A percentile compares a stretch with the other conserved stretches of the same genome.
Evolutionary conservation across 2,797 vertebrate genomes (phyloP).

Genomic region (Gambelia wislizenii): DNA sequence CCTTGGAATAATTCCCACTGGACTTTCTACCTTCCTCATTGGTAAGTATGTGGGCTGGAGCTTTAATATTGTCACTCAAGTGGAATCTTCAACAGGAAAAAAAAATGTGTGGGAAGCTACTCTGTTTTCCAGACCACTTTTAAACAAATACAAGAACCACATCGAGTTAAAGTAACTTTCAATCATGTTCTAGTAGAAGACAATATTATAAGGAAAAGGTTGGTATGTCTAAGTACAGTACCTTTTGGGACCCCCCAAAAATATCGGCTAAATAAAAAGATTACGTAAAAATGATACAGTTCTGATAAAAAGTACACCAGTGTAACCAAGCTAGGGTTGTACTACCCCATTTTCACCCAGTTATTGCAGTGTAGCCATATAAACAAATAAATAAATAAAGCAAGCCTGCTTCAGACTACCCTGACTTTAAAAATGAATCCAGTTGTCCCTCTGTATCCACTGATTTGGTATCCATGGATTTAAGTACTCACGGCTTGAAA

Average conservation of each 20-base stretch:
- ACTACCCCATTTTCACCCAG: background rate
- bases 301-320: background rate
- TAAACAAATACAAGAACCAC: background rate
- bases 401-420: background rate
- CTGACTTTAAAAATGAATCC: constrained; percentile 4
- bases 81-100: background rate
- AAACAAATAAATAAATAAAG: too few species aligned
- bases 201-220: constrained; percentile 30
- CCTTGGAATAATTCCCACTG: background rate
- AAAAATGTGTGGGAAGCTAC: constrained; percentile 17
- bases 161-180: constrained; percentile 22
- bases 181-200: constrained; percentile 29
- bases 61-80: constrained; percentile 7
- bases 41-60: background rate
- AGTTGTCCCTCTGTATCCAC: too few species aligned
- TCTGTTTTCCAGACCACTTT: background rate
- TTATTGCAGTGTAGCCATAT: background rate
- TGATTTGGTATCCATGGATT: too few species aligned
- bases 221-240: constrained; percentile 32
- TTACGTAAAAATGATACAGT: background rate
- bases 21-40: background rate
- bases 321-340: background rate
- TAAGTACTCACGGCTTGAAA: too few species aligned
- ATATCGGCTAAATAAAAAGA: background rate
- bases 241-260: constrained; percentile 28